These are phyloP conservation scores for Cisticola juncidis DNA, from an alignment of 2,113 vertebrate species.

Conservation along the genomic window DNA sequence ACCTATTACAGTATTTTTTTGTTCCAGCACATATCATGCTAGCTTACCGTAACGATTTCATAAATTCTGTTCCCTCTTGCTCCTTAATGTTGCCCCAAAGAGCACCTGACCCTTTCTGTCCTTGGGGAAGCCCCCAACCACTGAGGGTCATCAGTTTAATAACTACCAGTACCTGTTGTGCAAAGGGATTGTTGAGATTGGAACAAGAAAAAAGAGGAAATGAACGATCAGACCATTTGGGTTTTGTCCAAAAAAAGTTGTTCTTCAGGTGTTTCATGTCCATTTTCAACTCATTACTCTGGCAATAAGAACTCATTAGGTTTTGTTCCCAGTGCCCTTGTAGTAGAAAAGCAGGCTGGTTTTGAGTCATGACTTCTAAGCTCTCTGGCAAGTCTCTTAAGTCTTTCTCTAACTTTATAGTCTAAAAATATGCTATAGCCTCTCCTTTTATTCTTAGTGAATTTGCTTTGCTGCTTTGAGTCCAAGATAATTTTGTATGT, in stretches of 20 bases:
- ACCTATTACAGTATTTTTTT: neutral
- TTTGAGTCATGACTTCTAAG: neutral
- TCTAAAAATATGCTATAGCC: neutral
- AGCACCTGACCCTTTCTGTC: neutral
- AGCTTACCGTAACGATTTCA: neutral
- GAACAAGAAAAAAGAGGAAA: neutral
- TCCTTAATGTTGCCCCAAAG: neutral
- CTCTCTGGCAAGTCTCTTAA: neutral
- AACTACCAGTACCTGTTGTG: neutral
- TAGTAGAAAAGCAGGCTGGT: neutral
- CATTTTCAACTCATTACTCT: neutral
- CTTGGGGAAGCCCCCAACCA: neutral
- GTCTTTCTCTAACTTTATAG: neutral
- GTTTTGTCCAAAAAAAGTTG: neutral
- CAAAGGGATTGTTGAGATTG: neutral
- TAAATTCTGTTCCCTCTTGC: neutral
- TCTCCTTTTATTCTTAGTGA: neutral
- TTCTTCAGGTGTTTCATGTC: neutral
- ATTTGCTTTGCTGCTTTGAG: slow-evolving; percentile 5
- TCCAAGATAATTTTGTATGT: neutral
- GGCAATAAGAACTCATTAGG: neutral
- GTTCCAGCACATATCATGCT: neutral
- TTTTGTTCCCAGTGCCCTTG: neutral
- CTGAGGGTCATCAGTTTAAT: neutral
- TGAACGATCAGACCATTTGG: rapidly evolving